Conservation (phyloP, 2,797 vertebrate genomes). For the Enteromius radiatus region DNA sequence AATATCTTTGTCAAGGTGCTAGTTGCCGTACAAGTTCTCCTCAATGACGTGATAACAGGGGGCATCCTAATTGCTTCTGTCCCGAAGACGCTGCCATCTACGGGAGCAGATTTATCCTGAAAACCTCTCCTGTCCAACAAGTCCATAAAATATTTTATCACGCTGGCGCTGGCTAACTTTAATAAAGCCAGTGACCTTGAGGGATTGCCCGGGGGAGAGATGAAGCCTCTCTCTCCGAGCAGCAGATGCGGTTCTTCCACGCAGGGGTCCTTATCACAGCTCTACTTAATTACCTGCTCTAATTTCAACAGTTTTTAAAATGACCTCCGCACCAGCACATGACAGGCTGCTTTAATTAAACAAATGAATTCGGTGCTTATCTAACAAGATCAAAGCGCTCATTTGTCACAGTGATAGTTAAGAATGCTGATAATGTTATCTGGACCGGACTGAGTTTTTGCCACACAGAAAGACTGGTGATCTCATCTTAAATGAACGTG, state of each 20-base stretch:
- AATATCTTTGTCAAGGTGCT: conserved; percentile 86
- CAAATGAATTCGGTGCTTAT: conserved; percentile 90
- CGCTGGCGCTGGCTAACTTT: conserved; percentile 86
- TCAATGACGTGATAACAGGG: conserved; percentile 85
- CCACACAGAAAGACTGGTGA: conserved; percentile 78
- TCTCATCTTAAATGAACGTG: conserved; percentile 74
- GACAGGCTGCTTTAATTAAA: conserved; percentile 95
- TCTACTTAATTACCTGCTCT: conserved; percentile 97
- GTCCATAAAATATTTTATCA: conserved; percentile 92
- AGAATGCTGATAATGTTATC: conserved; percentile 79
- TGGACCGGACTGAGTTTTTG: conserved; percentile 73
- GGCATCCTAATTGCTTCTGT: conserved; percentile 85
- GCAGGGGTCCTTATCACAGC: conserved; percentile 90
- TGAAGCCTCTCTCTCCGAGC: conserved; percentile 86
- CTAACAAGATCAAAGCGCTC: conserved; percentile 82
- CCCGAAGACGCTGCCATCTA: conserved; percentile 79
- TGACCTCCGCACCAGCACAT: conserved; percentile 85
- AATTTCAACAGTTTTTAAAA: conserved; percentile 93
- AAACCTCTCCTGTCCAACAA: conserved; percentile 77
- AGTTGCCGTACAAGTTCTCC: conserved; percentile 80
- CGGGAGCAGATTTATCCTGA: conserved; percentile 74
- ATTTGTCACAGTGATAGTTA: conserved; percentile 88
- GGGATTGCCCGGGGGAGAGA: conserved; percentile 88
- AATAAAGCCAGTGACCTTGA: conserved; percentile 93
- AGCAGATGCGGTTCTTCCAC: conserved; percentile 77